phyloP scores from a whole-genome alignment of 2,888 invertebrate genomes.

The Smittia aterrima region DNA sequence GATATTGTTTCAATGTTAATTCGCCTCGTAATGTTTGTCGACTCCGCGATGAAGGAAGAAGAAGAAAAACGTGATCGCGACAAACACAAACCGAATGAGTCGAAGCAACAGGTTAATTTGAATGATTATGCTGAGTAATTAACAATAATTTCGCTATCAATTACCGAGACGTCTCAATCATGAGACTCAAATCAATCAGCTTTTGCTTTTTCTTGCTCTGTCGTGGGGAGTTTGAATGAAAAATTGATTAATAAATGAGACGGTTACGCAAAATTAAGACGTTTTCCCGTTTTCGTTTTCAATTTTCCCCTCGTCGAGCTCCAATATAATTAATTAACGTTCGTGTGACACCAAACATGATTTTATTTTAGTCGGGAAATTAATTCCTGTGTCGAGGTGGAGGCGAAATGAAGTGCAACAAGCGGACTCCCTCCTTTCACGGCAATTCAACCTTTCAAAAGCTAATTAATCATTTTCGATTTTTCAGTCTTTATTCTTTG shows the following conservation, averaged over 20 bases:
- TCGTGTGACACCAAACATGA: conserved; percentile 31
- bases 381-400: neutral
- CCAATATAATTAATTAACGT: conserved; percentile 30
- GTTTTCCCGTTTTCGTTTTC: conserved; percentile 15
- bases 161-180: conserved; percentile 20
- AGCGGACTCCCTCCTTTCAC: neutral
- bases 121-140: conserved; percentile 10
- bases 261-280: neutral
- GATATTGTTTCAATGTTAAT: conserved; percentile 19
- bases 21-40: conserved; percentile 19
- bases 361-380: conserved; percentile 12
- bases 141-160: conserved; percentile 28
- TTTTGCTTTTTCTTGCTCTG: no score
- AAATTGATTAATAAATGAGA: conserved; percentile 16
- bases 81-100: neutral
- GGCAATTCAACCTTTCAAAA: conserved; percentile 32
- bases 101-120: conserved; percentile 29
- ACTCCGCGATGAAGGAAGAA: neutral
- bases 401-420: neutral
- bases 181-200: neutral
- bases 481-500: neutral
- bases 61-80: neutral
- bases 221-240: conserved; percentile 2
- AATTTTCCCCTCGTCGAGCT: neutral
- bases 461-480: conserved; percentile 34